phyloP scores from a whole-genome alignment of 1,140 invertebrate species.

The Zeugodacus cucurbitae region DNA sequence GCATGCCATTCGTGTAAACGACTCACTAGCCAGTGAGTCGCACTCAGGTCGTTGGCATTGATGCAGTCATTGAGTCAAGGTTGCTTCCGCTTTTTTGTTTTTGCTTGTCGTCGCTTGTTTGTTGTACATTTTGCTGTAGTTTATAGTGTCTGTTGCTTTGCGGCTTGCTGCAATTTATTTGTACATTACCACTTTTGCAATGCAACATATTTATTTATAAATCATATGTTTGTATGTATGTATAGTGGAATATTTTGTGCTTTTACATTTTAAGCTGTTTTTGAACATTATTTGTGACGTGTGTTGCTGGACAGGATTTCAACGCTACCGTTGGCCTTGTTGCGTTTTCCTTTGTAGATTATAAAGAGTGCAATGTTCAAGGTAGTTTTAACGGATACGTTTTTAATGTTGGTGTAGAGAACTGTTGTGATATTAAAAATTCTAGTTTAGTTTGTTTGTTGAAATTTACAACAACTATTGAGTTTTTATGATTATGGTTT shows the following conservation, averaged over 20 bases:
- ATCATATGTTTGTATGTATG: not conserved
- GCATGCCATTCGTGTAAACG: not conserved
- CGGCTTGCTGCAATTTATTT: not conserved
- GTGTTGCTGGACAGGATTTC: conserved; percentile 11
- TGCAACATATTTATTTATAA: not conserved
- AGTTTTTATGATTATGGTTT: too few relatives aligned
- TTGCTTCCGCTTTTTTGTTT: conserved; percentile 57
- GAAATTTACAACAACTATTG: too few relatives aligned
- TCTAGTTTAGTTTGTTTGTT: not conserved
- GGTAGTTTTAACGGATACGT: not conserved
- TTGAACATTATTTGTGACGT: not conserved
- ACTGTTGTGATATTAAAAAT: not conserved
- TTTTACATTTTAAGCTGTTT: not conserved
- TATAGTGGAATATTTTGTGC: not conserved
- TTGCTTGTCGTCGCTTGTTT: not conserved
- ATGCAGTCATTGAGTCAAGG: conserved; percentile 64
- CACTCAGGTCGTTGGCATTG: conserved; percentile 65
- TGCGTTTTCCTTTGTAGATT: conserved; percentile 5
- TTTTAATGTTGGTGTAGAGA: not conserved
- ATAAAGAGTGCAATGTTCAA: conserved; percentile 10
- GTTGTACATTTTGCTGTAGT: not conserved
- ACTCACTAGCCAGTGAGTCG: conserved; percentile 15
- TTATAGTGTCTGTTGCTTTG: not conserved
- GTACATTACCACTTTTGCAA: conserved; percentile 20
- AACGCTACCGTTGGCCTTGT: not conserved